Base-by-base conservation (phyloP, 2,113 vertebrate genomes). In the Megaptera novaeangliae region DNA sequence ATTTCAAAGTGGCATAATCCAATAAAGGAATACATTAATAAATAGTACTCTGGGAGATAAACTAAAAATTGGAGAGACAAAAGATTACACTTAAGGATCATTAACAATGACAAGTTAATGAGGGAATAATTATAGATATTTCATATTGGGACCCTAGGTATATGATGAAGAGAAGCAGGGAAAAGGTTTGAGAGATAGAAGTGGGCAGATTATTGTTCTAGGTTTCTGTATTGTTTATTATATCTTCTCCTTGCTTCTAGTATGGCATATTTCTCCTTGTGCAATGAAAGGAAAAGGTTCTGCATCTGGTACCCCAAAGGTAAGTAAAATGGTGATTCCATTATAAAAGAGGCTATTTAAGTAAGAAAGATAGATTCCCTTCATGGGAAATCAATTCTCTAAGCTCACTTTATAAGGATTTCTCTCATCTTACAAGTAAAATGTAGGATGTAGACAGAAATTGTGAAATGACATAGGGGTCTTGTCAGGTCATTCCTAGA, bases 381-480 rank as follows among this genome's bases (percentile, higher is more conserved):
- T 95, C 72, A 93, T 66, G 46, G 75, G 44, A 96, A 97, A 97
- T 97, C 94, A 97, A 94, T 98, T 95, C 59, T 95, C 41, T 95
- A 96, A 96, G 91, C 77, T 97, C 39, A 61, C 55, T 97, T 96
- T 91, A 66, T 95, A 96, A 96, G 81, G 95, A 93, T 97, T 97
- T 97, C 59, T 96, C 49, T 95, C 44, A 93, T 86, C 82, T 68
- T 95, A 96, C 71, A 69, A 88, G 91, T 97, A 96, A 97, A 96
- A 94, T 91, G 44, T 89, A 86, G 31, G 25, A 90, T 95, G 29
- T 69, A 93, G 55, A 97, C 10, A 91, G 34, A 96, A 97, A 96
- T 93, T 93, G 81, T 96, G 77, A 97, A 96, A 94, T 94, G 93
- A 94, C 93, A 93, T 20, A 85, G 46, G 29, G 55, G 61, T 91